Evolutionary conservation across 1,140 invertebrate species (phyloP), one percentile per base, ranked within the genome.

Genomic region (Dufourea novaeangliae): DNA sequence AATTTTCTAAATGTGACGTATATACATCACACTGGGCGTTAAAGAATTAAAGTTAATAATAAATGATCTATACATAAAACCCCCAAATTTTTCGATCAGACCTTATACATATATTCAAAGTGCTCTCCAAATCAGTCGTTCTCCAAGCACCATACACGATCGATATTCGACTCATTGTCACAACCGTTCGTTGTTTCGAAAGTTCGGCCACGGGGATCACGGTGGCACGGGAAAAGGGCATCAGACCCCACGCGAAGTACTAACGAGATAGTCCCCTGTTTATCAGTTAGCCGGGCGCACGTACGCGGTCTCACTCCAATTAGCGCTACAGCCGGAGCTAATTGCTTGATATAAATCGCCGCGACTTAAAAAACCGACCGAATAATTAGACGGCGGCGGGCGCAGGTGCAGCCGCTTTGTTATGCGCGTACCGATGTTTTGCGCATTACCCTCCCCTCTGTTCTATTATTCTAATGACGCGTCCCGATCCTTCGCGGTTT

Each of bases 281-380:
- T 84, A 83, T 85, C 83, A 73, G 64, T 61, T 50, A 29, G 70
- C 27, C 22, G 39, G 62, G 68, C 39, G 52, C 39, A 39, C 69
- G 68, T 78, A 78, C 57, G 73, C 46, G 69, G 64, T 76, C 70
- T 79, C 75, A 66, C 84, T 85, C 83, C 79, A 85, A 85, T 85
- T 85, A 85, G 84, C 67, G 82, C 59, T 75, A 82, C 75, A 84
- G 70, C 37, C 75, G 32, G 41, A 37, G 79, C 82, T 85, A 85
- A 85, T 85, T 85, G 84, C 84, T 82, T 63, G 84, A 85, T 85
- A 85, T 85, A 85, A 82, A 85, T 85, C 83, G 79, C 62, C 69
- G 75, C 29, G 75, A 85, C 66, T 78, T 79, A 73, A 85, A 85
- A 83, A 80, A 72, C 66, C 71, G 46, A 46, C 69, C 63, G 83